phyloP scores from a whole-genome alignment of 2,797 vertebrate species.

The Sebastes matsubarae region DNA sequence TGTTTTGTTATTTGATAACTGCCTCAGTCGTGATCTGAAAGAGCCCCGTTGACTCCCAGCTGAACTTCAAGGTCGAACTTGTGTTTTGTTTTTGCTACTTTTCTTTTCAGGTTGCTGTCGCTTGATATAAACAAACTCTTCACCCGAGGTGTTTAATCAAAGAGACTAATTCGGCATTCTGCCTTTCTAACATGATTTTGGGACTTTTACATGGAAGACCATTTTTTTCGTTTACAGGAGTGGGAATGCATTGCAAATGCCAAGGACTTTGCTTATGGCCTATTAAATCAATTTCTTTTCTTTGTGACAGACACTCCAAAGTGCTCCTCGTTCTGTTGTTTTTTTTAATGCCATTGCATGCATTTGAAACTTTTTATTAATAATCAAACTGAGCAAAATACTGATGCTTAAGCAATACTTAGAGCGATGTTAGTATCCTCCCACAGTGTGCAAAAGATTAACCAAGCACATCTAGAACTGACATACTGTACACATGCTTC shows the following conservation, averaged over 20 bases:
- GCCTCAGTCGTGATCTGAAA: slow-evolving; percentile 26
- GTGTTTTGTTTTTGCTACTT: slow-evolving; percentile 49
- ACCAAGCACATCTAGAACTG: slow-evolving; percentile 56
- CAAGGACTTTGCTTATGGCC: slow-evolving; percentile 68
- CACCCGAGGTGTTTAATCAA: slow-evolving; percentile 37
- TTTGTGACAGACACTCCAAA: slow-evolving; percentile 65
- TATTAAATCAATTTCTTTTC: slow-evolving; percentile 57
- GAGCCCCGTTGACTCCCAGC: slow-evolving; percentile 19
- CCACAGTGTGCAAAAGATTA: slow-evolving; percentile 50
- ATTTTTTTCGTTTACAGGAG: slow-evolving; percentile 27
- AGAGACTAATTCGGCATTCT: slow-evolving; percentile 46
- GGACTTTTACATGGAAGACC: slow-evolving; percentile 36
- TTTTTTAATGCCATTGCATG: slow-evolving; percentile 67
- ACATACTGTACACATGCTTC: slow-evolving; percentile 66
- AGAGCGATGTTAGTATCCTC: slow-evolving; percentile 52
- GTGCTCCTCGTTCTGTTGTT: slow-evolving; percentile 47
- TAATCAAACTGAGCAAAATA: slow-evolving; percentile 65
- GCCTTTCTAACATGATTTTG: slow-evolving; percentile 46
- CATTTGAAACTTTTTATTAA: slow-evolving; percentile 58
- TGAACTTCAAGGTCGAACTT: slow-evolving; percentile 24
- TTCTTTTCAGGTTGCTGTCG: slow-evolving; percentile 51
- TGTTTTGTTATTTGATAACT: slow-evolving; percentile 55
- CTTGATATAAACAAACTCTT: slow-evolving; percentile 47
- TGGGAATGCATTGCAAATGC: slow-evolving; percentile 61
- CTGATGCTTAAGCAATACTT: slow-evolving; percentile 77